Percentiles rank a stretch among this genome's conserved stretches.
Conservation (phyloP, 2,113 vertebrate species). For the Orcinus orca region DNA sequence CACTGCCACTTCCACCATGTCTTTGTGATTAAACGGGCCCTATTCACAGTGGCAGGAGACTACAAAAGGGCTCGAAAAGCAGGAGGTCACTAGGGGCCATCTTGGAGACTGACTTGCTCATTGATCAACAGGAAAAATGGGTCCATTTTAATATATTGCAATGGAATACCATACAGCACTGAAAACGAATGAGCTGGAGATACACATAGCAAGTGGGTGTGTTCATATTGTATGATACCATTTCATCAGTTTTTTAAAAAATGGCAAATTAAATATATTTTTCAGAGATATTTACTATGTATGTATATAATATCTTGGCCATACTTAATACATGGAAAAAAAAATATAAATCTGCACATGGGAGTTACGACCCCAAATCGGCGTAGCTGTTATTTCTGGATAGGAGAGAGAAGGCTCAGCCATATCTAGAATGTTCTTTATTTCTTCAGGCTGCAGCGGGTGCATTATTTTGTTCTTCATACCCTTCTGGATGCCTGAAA, state of each 20-base stretch:
- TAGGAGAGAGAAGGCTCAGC: too few relatives aligned
- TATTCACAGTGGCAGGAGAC: background rate
- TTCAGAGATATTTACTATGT: background rate
- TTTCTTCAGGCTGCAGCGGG: background rate
- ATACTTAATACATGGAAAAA: background rate
- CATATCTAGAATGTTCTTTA: fast-evolving
- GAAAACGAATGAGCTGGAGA: background rate
- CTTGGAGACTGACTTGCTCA: background rate
- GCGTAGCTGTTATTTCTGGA: too few relatives aligned
- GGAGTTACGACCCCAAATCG: background rate
- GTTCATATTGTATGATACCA: fast-evolving
- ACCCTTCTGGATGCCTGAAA: fast-evolving
- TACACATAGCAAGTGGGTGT: fast-evolving
- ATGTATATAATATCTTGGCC: background rate
- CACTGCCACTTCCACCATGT: fast-evolving
- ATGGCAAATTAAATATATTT: fast-evolving
- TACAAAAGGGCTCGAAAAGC: background rate
- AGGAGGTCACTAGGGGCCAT: background rate
- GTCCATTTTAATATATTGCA: fast-evolving
- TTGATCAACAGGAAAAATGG: background rate
- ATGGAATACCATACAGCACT: fast-evolving
- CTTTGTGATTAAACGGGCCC: background rate
- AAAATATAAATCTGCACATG: fast-evolving
- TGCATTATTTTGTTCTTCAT: background rate
- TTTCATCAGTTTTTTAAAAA: too few relatives aligned